Base-by-base conservation (phyloP, 2,888 invertebrate genomes). In the Tipula vernalis region DNA sequence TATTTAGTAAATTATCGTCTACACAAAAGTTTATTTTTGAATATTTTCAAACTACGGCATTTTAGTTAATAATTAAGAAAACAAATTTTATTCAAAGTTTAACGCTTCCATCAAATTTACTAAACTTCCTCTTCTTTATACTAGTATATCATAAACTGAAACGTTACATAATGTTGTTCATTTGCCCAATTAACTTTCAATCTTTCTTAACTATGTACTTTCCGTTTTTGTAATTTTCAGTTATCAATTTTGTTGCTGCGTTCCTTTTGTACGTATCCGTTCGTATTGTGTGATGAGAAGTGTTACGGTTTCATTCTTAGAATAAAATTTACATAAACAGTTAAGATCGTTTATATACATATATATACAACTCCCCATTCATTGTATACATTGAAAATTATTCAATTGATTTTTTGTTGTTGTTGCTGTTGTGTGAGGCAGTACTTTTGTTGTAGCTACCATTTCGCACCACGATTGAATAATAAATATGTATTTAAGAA, bases 181-280 rank as follows among this genome's bases (percentile, higher is more conserved):
- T 71, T 71, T 71, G 71, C 71, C 71, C 71, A 71, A 71, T 71
- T 71, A 71, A 71, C 71, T 71, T 71, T 71, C 71, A 71, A 71
- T 71, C 71, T 8, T 28, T 28, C 71, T 71, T 71, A 71, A 28
- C 71, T 71, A 8, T 18, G 28, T 71, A 71, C 18, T 71, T 71
- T 71, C 71, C 71, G 8, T 71, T 71, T 71, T 71, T 18, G 8
- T 71, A 28, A 28, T 28, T 71, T 71, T 71, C 28, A 28, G 0
- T 8, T 71, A 18, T 8, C 71, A 71, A 28, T 51, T 28, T 71
- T 13, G 47, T 1, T 51, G 15, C 57, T 71, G 18, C 2, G 18
- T 71, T 15, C 10, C 71, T 71, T n/a, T 28, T 71, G 28, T 28
- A 28, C 28, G 28, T 28, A 28, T 28, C 28, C 71, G 18, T 71